Evolutionary conservation across 1,140 invertebrate genomes (phyloP).

Genomic region (Parapsyche elsis): DNA sequence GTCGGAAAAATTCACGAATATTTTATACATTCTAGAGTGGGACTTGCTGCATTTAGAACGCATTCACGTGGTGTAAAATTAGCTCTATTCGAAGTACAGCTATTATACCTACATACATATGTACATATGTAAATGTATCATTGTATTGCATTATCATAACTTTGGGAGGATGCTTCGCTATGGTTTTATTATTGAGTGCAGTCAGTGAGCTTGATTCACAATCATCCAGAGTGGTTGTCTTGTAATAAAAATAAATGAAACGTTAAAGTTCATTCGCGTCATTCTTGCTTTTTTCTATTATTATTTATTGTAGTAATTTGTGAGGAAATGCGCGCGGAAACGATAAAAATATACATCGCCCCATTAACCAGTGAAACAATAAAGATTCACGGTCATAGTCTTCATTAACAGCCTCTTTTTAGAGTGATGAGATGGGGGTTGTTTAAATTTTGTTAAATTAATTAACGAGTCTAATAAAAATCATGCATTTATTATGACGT

Average conservation of each 20-base stretch:
- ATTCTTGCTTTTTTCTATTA: not conserved
- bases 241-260: constrained; percentile 19
- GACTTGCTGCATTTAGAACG: no score
- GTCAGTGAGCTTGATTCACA: no score
- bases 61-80: no score
- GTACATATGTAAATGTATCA: not conserved
- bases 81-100: no score
- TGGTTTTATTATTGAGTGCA: no score
- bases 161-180: not conserved
- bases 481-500: not conserved
- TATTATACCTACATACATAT: not conserved
- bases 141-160: not conserved
- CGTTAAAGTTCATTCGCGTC: not conserved
- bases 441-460: not conserved
- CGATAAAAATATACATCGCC: not conserved
- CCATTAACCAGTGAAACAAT: constrained; percentile 17
- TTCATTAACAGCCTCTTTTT: not conserved
- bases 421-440: not conserved
- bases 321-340: not conserved
- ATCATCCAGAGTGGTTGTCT: not conserved
- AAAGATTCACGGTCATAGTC: constrained; percentile 9
- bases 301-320: no score
- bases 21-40: no score
- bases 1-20: no score
- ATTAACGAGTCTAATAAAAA: not conserved